phyloP scores from a whole-genome alignment of 1,140 invertebrate genomes.

The Tetragonula clypearis region DNA sequence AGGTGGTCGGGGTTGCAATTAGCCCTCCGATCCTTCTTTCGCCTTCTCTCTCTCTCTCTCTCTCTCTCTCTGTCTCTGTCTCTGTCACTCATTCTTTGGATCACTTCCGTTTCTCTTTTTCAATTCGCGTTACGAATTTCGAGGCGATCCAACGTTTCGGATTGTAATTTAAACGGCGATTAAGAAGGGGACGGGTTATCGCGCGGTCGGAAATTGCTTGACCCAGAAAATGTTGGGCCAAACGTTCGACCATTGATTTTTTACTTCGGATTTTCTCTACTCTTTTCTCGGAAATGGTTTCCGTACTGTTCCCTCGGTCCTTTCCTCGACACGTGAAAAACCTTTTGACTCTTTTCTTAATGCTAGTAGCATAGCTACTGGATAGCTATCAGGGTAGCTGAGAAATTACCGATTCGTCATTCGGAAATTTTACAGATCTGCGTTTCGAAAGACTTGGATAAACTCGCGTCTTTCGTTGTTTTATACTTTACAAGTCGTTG shows the following conservation, averaged over 20 bases:
- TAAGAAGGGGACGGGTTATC: neutral
- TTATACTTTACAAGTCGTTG: too few species aligned
- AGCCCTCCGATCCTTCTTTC: constrained; percentile 3
- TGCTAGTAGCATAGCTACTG: too few species aligned
- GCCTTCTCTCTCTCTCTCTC: too few species aligned
- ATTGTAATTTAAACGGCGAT: constrained; percentile 11
- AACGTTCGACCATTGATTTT: neutral
- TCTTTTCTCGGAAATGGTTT: neutral
- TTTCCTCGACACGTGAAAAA: too few species aligned
- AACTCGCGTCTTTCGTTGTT: too few species aligned
- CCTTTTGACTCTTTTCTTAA: too few species aligned
- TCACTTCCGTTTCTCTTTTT: constrained; percentile 1
- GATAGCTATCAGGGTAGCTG: too few species aligned
- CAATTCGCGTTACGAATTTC: constrained; percentile 26
- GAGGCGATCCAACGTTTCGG: constrained; percentile 16
- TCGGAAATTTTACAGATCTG: too few species aligned
- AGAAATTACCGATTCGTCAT: too few species aligned
- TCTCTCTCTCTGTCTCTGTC: neutral
- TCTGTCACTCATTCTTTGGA: too few species aligned
- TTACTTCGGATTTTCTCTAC: neutral
- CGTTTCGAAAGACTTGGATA: too few species aligned
- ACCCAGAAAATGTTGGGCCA: neutral
- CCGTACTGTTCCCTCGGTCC: too few species aligned
- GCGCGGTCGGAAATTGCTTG: neutral
- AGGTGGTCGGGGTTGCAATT: constrained; percentile 28